phyloP scores from a whole-genome alignment of 2,113 vertebrate species.

The Panurus biarmicus region DNA sequence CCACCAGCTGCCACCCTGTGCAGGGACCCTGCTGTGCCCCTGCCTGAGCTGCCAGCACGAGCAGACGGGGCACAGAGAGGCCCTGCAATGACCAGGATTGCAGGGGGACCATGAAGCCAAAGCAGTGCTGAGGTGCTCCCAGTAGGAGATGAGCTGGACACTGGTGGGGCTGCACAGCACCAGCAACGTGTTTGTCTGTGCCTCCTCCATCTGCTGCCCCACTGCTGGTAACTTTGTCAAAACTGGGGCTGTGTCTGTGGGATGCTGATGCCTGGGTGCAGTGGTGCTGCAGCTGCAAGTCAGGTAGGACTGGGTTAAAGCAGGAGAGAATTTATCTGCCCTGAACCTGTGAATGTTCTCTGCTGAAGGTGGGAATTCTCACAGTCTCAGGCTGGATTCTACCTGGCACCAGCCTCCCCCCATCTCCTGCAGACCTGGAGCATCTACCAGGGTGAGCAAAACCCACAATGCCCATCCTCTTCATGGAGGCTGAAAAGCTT shows the following conservation, averaged over 20 bases:
- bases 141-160: background rate
- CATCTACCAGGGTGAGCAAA: background rate
- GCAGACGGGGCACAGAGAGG: rapidly evolving
- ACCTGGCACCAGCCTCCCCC: background rate
- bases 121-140: background rate
- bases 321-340: background rate
- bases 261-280: background rate
- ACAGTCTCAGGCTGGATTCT: background rate
- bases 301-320: background rate
- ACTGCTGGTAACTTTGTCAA: background rate
- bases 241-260: background rate
- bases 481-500: background rate
- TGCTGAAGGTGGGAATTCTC: background rate
- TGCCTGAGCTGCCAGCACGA: background rate
- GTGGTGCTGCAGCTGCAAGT: background rate
- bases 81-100: rapidly evolving
- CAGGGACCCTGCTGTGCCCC: background rate
- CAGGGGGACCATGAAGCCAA: background rate
- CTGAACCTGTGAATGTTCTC: background rate
- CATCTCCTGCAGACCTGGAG: background rate
- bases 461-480: background rate
- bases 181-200: background rate
- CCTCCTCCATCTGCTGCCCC: background rate
- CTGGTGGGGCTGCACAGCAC: rapidly evolving
- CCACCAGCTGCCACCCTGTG: background rate